Conservation (phyloP, 2,113 vertebrate species). For the Balaeniceps rex region DNA sequence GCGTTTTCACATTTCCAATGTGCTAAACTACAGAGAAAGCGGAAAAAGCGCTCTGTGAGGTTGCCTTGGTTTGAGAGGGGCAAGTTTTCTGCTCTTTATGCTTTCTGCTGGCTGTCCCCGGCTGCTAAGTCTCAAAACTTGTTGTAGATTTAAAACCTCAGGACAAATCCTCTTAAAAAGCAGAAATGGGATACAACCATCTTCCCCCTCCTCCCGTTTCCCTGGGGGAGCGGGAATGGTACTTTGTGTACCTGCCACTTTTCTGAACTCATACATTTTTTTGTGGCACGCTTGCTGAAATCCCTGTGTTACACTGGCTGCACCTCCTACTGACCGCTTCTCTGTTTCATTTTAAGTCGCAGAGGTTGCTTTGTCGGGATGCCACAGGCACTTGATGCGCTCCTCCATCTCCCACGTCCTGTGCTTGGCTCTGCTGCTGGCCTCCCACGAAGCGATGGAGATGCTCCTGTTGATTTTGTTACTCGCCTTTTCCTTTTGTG, state of each 20-base stretch:
- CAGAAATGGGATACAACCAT: neutral
- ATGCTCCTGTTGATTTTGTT: neutral
- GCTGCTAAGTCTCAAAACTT: neutral
- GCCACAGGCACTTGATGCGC: neutral
- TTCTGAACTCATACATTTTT: neutral
- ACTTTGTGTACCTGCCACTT: neutral
- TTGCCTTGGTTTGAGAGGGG: neutral
- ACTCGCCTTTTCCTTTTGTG: neutral
- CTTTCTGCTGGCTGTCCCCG: no score
- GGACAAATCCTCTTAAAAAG: neutral
- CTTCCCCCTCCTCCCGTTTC: neutral
- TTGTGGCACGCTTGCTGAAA: neutral
- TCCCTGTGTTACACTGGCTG: fast-evolving
- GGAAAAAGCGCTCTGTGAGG: neutral
- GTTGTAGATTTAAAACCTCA: neutral
- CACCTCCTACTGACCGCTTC: neutral
- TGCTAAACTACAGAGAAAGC: neutral
- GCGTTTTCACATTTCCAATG: neutral
- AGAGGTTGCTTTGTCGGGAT: neutral
- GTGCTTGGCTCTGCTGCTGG: neutral
- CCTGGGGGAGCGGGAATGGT: neutral
- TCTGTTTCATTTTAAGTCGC: neutral
- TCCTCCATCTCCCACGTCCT: neutral
- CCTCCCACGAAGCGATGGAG: fast-evolving
- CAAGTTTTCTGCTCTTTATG: neutral